These are phyloP conservation scores for Rhagoletis zephyria DNA, from an alignment of 1,140 invertebrate genomes.

Conservation along the genomic window DNA sequence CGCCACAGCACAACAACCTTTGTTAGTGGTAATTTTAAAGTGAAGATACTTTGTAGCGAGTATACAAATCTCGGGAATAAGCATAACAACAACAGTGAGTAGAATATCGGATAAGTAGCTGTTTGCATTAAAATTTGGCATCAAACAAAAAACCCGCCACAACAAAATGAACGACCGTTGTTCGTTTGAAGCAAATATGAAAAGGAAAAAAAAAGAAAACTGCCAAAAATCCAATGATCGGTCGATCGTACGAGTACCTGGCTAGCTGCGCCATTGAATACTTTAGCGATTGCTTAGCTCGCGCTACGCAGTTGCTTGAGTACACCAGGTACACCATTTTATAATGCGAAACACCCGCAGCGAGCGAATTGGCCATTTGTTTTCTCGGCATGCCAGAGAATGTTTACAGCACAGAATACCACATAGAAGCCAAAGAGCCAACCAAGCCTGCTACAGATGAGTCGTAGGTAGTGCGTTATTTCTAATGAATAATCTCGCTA, in stretches of 20 bases:
- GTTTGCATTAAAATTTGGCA: conserved; percentile 42
- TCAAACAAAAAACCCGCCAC: conserved; percentile 32
- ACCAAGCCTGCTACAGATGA: neutral
- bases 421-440: neutral
- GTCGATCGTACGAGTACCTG: neutral
- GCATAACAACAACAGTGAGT: conserved; percentile 14
- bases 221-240: neutral
- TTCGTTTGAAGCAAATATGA: neutral
- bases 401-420: neutral
- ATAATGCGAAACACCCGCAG: conserved; percentile 28
- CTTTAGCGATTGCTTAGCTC: neutral
- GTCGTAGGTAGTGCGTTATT: too few species aligned
- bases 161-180: conserved; percentile 35
- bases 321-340: conserved; percentile 18
- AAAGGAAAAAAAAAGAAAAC: neutral
- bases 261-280: conserved; percentile 15
- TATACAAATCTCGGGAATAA: conserved; percentile 23
- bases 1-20: neutral
- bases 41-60: neutral
- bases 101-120: neutral
- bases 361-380: conserved; percentile 29
- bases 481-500: too few species aligned
- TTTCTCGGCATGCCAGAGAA: neutral
- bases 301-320: neutral
- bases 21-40: neutral